Evolutionary conservation across 2,797 vertebrate genomes (phyloP).

Genomic region (Trachurus trachurus): DNA sequence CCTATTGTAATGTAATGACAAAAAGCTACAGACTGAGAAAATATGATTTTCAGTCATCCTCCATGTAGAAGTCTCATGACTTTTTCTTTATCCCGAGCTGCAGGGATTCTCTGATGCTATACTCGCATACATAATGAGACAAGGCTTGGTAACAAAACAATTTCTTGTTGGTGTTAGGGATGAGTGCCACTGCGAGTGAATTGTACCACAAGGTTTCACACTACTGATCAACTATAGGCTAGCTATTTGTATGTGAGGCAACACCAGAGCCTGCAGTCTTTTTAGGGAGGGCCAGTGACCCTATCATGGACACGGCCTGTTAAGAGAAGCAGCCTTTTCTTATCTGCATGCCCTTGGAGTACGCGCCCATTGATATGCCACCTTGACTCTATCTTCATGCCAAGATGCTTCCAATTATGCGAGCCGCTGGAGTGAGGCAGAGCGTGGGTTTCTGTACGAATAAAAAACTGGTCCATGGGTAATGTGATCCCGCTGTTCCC

Average conservation of each 20-base stretch:
- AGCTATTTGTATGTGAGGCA: constrained; percentile 77
- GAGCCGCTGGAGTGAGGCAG: constrained; percentile 86
- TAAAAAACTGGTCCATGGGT: constrained; percentile 79
- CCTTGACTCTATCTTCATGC: constrained; percentile 88
- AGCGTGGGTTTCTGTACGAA: constrained; percentile 80
- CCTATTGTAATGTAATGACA: background rate
- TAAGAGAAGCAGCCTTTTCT: constrained; percentile 78
- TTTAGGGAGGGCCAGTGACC: constrained; percentile 75
- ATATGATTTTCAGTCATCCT: constrained; percentile 35
- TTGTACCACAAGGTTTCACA: constrained; percentile 56
- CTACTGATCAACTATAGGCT: constrained; percentile 45
- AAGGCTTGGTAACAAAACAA: constrained; percentile 44
- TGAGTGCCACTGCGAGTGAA: constrained; percentile 58
- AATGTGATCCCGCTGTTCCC: constrained; percentile 78
- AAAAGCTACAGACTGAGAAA: background rate
- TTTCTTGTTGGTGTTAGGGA: constrained; percentile 61
- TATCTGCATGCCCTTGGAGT: constrained; percentile 88
- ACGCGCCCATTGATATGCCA: constrained; percentile 85
- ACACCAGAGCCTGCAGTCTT: constrained; percentile 52
- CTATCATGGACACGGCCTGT: constrained; percentile 77
- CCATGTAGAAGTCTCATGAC: constrained; percentile 32
- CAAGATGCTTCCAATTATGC: constrained; percentile 89
- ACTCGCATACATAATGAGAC: constrained; percentile 64
- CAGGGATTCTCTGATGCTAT: constrained; percentile 28
- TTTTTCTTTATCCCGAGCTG: constrained; percentile 42